Percentiles rank a stretch among this genome's conserved stretches.
Conservation (phyloP, 2,797 vertebrate genomes). For the Halcyon chelicuti region DNA sequence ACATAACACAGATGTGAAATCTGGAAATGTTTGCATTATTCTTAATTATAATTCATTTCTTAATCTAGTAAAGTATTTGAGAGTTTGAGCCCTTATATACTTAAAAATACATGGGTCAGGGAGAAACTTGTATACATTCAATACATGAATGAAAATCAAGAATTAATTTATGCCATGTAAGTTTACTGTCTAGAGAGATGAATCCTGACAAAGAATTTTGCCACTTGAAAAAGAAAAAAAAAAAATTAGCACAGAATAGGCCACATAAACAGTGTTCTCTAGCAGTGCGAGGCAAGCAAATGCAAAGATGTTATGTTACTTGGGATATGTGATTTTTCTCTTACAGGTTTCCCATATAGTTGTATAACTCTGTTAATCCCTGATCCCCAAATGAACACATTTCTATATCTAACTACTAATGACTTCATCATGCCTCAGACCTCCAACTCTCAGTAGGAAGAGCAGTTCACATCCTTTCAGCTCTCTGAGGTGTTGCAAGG, state of each 20-base stretch:
- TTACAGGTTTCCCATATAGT: neutral
- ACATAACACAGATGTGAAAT: neutral
- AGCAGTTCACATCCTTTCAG: neutral
- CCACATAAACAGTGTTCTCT: neutral
- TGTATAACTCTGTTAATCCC: neutral
- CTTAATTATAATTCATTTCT: neutral
- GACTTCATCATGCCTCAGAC: neutral
- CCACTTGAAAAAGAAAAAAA: neutral
- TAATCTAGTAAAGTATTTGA: neutral
- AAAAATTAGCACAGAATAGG: neutral
- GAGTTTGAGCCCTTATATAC: neutral
- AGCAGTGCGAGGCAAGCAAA: neutral
- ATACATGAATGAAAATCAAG: neutral
- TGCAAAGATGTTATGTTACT: neutral
- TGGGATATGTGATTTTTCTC: neutral
- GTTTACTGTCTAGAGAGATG: neutral
- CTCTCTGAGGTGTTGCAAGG: neutral
- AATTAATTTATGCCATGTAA: neutral
- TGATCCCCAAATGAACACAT: neutral
- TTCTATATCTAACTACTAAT: neutral
- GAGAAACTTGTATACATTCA: neutral
- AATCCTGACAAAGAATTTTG: neutral
- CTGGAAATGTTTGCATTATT: neutral
- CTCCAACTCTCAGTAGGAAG: neutral
- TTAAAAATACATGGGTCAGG: neutral